phyloP scores from a whole-genome alignment of 1,140 invertebrate genomes.

The Macrobrachium nipponense region DNA sequence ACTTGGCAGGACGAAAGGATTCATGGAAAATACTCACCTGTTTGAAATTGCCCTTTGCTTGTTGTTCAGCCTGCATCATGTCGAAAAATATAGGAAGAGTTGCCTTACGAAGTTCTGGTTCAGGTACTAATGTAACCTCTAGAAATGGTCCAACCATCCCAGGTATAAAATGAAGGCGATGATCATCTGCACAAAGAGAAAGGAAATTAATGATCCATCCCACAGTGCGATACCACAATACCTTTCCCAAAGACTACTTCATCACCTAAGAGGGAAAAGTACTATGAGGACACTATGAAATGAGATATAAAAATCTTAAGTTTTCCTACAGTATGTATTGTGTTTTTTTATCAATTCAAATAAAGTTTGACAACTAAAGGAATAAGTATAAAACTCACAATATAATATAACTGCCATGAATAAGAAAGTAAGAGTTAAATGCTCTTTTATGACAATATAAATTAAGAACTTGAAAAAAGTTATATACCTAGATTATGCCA shows the following conservation, averaged over 20 bases:
- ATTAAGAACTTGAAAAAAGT: not conserved
- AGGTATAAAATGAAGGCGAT: slow-evolving; percentile 91
- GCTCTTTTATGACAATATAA: too few relatives aligned
- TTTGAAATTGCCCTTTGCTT: slow-evolving; percentile 84
- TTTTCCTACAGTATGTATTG: too few relatives aligned
- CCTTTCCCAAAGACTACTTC: too few relatives aligned
- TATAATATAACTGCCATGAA: too few relatives aligned
- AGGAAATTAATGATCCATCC: not conserved
- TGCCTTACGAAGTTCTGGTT: slow-evolving; percentile 86
- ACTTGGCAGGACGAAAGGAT: slow-evolving; percentile 39
- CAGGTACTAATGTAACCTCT: slow-evolving; percentile 92
- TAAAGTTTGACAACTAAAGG: too few relatives aligned
- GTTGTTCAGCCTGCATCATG: slow-evolving; percentile 95
- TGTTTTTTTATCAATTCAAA: too few relatives aligned
- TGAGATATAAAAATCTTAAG: too few relatives aligned
- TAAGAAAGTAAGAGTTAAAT: too few relatives aligned
- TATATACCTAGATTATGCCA: slow-evolving; percentile 87
- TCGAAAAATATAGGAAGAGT: slow-evolving; percentile 97
- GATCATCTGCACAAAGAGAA: slow-evolving; percentile 72
- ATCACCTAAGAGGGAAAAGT: too few relatives aligned
- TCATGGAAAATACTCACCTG: slow-evolving; percentile 70
- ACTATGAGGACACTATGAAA: too few relatives aligned
- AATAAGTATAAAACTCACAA: too few relatives aligned
- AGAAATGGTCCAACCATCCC: slow-evolving; percentile 93
- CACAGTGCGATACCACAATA: too few relatives aligned